Evolutionary conservation across 2,113 vertebrate species (phyloP), one percentile per base, ranked within the genome.

Genomic region (Uropsilus gracilis): DNA sequence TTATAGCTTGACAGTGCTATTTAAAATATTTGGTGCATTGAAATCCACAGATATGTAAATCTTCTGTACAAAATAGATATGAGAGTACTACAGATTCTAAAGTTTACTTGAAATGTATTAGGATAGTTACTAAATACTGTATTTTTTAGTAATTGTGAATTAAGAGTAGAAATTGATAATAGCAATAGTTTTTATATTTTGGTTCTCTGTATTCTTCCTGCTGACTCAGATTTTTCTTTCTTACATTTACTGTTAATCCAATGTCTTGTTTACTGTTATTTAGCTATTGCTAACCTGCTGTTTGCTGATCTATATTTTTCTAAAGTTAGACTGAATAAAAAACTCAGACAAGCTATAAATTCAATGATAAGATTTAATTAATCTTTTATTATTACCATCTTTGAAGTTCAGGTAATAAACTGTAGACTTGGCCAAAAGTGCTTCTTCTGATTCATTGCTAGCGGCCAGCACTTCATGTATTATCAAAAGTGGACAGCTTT

Each of bases 401-500:
- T 98, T 98, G 97, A 98, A 98, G 97, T 97, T 97, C 97, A 97
- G 92, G 94, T 98, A 98, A 98, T 98, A 98, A 98, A 98, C 98
- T 97, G 94, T 86, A 95, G 88, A 96, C 95, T 97, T 97, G 98
- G 97, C 98, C 98, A 97, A 97, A 98, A 98, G 97, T 92, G 97
- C 97, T 98, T 97, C 95, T 98, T 1, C 69, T 98, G 98, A 98
- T 98, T 98, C 98, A 98, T 98, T 98, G 96, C 98, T 98, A 91
- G 96, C 97, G 97, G 96, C 97, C 97, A 96, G 97, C 98, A 98
- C 98, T 98, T 98, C 98, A 98, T 98, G 98, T 98, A 98, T 99
- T 98, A 98, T 98, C 98, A 98, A 96, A 98, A 98, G 98, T 98
- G 98, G 98, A 98, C 98, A 98, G 98, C 97, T 98, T 98, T 98